phyloP scores from a whole-genome alignment of 2,888 invertebrate genomes.

The Tortrix viridana region DNA sequence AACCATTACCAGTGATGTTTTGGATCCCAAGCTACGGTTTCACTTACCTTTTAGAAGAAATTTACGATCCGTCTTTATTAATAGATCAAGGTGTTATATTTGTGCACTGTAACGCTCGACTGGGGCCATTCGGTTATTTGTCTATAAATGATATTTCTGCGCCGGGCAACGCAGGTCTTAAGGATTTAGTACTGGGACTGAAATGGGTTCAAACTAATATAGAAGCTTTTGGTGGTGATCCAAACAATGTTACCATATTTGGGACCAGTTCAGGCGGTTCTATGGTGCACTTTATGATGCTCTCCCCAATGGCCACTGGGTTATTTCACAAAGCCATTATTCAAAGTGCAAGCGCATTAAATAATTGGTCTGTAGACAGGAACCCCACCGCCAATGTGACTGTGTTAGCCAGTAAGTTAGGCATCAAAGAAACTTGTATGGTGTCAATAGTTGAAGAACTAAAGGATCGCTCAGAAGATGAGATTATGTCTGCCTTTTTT shows the following conservation, averaged over 20 bases:
- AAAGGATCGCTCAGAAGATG: constrained; percentile 51
- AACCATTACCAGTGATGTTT: constrained; percentile 78
- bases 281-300: constrained; percentile 73
- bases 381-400: constrained; percentile 62
- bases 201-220: constrained; percentile 77
- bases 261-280: constrained; percentile 77
- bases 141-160: constrained; percentile 71
- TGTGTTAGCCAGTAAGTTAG: constrained; percentile 61
- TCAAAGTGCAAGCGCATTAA: constrained; percentile 74
- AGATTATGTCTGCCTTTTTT: constrained; percentile 58
- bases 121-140: constrained; percentile 78
- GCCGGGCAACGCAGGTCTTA: constrained; percentile 76
- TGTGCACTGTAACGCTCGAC: constrained; percentile 72
- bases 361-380: constrained; percentile 68
- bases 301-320: constrained; percentile 77
- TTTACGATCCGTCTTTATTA: constrained; percentile 67
- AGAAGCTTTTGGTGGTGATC: constrained; percentile 72
- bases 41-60: constrained; percentile 54
- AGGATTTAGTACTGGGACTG: constrained; percentile 74
- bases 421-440: constrained; percentile 55
- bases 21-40: constrained; percentile 76
- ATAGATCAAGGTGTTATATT: constrained; percentile 65
- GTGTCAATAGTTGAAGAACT: constrained; percentile 68
- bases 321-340: constrained; percentile 77
- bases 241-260: constrained; percentile 76